Percentiles rank a stretch among this genome's conserved stretches.
Conservation (phyloP, 2,888 invertebrate genomes). For the Parochlus steinenii region DNA sequence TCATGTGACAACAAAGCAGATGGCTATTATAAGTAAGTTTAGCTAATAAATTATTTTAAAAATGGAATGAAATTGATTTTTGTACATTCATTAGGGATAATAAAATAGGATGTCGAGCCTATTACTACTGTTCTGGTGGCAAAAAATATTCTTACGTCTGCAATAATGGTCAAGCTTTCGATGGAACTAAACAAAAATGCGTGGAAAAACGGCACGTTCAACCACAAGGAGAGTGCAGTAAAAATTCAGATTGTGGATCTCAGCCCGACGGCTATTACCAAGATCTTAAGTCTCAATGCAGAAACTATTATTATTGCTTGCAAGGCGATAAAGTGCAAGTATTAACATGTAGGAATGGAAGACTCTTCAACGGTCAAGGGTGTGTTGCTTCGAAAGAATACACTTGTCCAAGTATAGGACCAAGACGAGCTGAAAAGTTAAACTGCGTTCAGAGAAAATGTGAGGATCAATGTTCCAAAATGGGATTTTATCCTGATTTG, state of each 20-base stretch:
- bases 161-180: conserved; percentile 34
- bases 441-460: conserved; percentile 22
- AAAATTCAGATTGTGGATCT: conserved; percentile 30
- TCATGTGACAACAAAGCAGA: conserved; percentile 36
- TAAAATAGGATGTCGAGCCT: conserved; percentile 37
- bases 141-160: conserved; percentile 41
- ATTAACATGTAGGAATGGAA: conserved; percentile 36
- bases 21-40: conserved; percentile 40
- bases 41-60: conserved; percentile 28
- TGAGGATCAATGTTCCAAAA: conserved; percentile 18
- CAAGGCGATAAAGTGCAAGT: conserved; percentile 34
- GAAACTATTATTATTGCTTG: conserved; percentile 41
- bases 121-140: conserved; percentile 38
- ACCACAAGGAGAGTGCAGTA: conserved; percentile 17
- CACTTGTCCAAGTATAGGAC: conserved; percentile 29
- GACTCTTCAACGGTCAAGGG: conserved; percentile 40
- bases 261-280: conserved; percentile 39
- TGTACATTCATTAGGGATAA: no score
- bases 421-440: conserved; percentile 20
- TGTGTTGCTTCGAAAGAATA: conserved; percentile 33
- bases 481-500: conserved; percentile 40
- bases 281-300: conserved; percentile 36
- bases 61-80: no score
- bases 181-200: conserved; percentile 35
- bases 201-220: conserved; percentile 22